Evolutionary conservation across 2,888 invertebrate species (phyloP), one percentile per base, ranked within the genome.

Genomic region (Venustoraphidia nigricollis): DNA sequence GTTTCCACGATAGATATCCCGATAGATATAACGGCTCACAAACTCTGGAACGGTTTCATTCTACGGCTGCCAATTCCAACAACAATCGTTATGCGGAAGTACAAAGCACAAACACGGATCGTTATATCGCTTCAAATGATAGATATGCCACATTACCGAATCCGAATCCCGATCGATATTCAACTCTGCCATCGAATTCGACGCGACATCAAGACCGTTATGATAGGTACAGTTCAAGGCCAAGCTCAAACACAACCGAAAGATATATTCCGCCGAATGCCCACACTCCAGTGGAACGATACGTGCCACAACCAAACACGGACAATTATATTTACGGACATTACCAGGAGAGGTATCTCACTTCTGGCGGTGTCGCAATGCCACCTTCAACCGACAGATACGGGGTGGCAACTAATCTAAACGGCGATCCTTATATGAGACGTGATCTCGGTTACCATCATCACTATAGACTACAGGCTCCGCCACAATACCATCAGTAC

Each of bases 261-360:
- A 41, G 41, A 41, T 41, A 41, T 11, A 11, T 80, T 54, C 78
- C 81, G 14, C 78, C 81, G 8, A 77, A 79, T 52, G 80, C 79
- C 11, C 82, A 82, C 64, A 77, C 79, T 58, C 81, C 81, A 11
- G 79, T 81, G 54, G 81, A 82, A 67, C 75, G 82, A 57, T 82
- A 82, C 63, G 79, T 81, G 55, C 79, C 81, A 48, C 72, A 77
- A 58, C 76, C 72, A 52, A 72, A 72, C 38, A 69, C 69, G 46
- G 69, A 69, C 55, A 60, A 66, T 56, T 67, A 69, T 41, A 66
- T 68, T 44, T 13, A 36, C 44, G 68, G 68, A 35, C 46, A 46
- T 36, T 34, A 46, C 17, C 40, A 34, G 34, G 41, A 46, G 14
- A 40, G 40, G 4, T 40, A 41, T 13, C 40, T 40, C 11, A 40